phyloP scores from a whole-genome alignment of 2,113 vertebrate species.

The Leptobrachium ailaonicum region DNA sequence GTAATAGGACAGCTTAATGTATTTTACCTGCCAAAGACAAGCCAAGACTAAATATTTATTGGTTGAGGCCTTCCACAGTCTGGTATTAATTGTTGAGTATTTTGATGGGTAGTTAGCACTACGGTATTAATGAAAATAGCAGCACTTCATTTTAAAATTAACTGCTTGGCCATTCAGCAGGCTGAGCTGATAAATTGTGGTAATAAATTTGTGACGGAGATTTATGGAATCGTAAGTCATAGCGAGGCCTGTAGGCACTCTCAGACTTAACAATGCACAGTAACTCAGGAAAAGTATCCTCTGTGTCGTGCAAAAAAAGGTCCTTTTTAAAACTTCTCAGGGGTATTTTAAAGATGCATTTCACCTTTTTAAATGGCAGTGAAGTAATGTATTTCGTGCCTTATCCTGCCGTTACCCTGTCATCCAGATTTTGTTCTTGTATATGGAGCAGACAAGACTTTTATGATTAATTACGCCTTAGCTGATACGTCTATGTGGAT shows the following conservation, averaged over 20 bases:
- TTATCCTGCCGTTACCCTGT: background rate
- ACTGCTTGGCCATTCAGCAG: conserved; percentile 69
- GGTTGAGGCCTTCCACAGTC: conserved; percentile 61
- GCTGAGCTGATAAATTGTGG: conserved; percentile 69
- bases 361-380: conserved; percentile 22
- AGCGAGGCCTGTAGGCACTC: conserved; percentile 41
- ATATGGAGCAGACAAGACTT: no score
- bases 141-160: conserved; percentile 74
- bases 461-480: no score
- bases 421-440: background rate
- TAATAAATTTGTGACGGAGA: conserved; percentile 69
- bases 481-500: no score
- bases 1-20: conserved; percentile 18
- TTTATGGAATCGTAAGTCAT: conserved; percentile 62
- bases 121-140: conserved; percentile 75
- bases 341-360: background rate
- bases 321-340: conserved; percentile 24
- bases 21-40: conserved; percentile 60
- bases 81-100: conserved; percentile 69
- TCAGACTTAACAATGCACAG: conserved; percentile 49
- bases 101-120: conserved; percentile 71
- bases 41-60: conserved; percentile 65
- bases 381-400: conserved; percentile 9
- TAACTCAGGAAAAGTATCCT: conserved; percentile 36
- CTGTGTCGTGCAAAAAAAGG: conserved; percentile 7